Evolutionary conservation across 2,113 vertebrate species (phyloP), one percentile per base, ranked within the genome.

Genomic region (Andinoacara biseriatus): DNA sequence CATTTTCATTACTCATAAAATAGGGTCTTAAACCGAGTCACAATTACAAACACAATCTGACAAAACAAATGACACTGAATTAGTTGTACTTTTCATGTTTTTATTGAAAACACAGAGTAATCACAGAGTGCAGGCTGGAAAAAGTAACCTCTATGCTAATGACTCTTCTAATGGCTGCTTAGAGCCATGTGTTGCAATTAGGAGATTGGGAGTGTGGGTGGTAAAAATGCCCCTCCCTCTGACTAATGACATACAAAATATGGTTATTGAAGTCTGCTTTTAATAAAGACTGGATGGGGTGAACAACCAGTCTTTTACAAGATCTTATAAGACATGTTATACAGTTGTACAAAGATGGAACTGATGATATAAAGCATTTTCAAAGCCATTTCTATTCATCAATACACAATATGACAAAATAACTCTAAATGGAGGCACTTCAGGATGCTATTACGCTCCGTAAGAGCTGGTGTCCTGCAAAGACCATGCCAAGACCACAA

Each of bases 121-220:
- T 72, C 67, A 72, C 18, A 31, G 17, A 52, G 43, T 52, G 46
- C 67, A 31, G 46, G 67, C 67, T 54, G 26, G 17, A 54, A 52
- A 54, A 52, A 72, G 46, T 52, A 72, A 52, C 67, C 67, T 72
- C 18, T 72, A 31, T 72, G 17, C 26, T 72, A 72, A 72, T 72
- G 46, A 52, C 24, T 31, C 17, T 72, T 72, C 46, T 29, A 52
- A 31, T n/a, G 67, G 29, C 46, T 0, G 9, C 67, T 72, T n/a
- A 54, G 26, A 72, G 46, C 31, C 67, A 72, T 72, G 26, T 33
- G 67, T 31, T 14, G 67, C 1, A 1, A 72, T 54, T 31, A 54
- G 46, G 67, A 54, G 58, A 72, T 54, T 54, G 20, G 10, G 26
- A 29, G 46, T 72, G 67, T 54, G 18, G 46, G 46, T 72, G 0